These are phyloP conservation scores for Ericerus pela DNA, from an alignment of 1,140 invertebrate species.

Conservation along the genomic window DNA sequence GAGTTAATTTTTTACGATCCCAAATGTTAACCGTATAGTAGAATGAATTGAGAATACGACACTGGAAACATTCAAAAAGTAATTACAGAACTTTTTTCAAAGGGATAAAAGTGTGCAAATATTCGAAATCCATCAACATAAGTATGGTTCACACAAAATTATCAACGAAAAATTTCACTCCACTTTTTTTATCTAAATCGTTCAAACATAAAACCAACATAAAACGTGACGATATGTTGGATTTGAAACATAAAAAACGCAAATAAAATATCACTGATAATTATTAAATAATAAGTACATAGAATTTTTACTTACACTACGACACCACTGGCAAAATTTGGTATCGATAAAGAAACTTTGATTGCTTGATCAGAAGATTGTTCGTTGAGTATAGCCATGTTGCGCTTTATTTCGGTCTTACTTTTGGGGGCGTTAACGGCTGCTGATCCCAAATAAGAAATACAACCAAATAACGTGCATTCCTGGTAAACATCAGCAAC, in stretches of 20 bases:
- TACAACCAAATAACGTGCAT: conserved; percentile 79
- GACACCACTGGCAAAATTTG: conserved; percentile 68
- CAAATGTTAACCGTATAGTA: too few relatives aligned
- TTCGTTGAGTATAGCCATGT: conserved; percentile 80
- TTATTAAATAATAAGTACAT: background rate
- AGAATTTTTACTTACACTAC: conserved; percentile 49
- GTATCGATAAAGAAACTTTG: conserved; percentile 78
- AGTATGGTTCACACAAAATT: too few relatives aligned
- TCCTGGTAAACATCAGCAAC: conserved; percentile 56
- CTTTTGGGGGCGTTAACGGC: conserved; percentile 85
- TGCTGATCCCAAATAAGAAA: conserved; percentile 86
- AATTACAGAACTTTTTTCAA: too few relatives aligned
- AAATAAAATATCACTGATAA: background rate
- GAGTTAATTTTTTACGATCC: too few relatives aligned
- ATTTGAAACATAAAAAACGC: background rate
- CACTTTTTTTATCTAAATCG: too few relatives aligned
- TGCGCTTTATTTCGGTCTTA: conserved; percentile 86
- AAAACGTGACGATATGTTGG: too few relatives aligned
- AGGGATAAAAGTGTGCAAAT: too few relatives aligned
- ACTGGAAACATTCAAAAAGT: too few relatives aligned
- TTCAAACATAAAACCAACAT: too few relatives aligned
- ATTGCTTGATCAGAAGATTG: conserved; percentile 51
- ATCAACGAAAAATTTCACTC: conserved; percentile 14
- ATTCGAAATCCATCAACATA: too few relatives aligned
- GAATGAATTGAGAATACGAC: too few relatives aligned